Base-by-base conservation (phyloP, 2,888 invertebrate species). In the Dryobota labecula region DNA sequence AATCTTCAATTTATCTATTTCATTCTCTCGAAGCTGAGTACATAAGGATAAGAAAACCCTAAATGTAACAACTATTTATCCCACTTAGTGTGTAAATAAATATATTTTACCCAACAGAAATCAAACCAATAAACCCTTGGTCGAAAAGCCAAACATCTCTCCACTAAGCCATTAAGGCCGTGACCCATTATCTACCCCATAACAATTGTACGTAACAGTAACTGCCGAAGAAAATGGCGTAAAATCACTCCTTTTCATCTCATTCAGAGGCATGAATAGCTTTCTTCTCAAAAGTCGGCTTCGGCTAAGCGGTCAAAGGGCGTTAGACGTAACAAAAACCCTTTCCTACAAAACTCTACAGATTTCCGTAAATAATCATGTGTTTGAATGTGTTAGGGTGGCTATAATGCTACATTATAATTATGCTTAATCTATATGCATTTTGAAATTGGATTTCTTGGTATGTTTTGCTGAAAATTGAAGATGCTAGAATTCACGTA, bases 191-290 rank as follows among this genome's bases (percentile, higher is more conserved):
- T 62, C 53, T 47, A 61, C 43, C 30, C 62, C 45, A 64, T 76
- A 63, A 54, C 76, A 76, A 80, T 78, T 30, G 63, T 27, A n/a
- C 56, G 41, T 62, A 65, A 68, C 68, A 62, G 73, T 60, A 24
- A 79, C 49, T 30, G 43, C 15, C n/a, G 41, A 49, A 56, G 63
- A 67, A 76, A 62, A 73, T 20, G 57, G 54, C 68, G 62, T 54
- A 60, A 80, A 80, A 73, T 73, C 79, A 20, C 61, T 79, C 63
- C 81, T 58, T 80, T 79, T 80, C 79, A 80, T 79, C 64, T 61
- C 61, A 67, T 74, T 66, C 66, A 58, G 54, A 41, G 33, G 62
- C 57, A 62, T 68, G 51, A 73, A 69, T 78, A 78, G 65, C 49
- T 62, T 78, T 62, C 62, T 51, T 60, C 49, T 67, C n/a, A 51